Conservation (phyloP, 2,888 invertebrate species). For the Hesperia comma region DNA sequence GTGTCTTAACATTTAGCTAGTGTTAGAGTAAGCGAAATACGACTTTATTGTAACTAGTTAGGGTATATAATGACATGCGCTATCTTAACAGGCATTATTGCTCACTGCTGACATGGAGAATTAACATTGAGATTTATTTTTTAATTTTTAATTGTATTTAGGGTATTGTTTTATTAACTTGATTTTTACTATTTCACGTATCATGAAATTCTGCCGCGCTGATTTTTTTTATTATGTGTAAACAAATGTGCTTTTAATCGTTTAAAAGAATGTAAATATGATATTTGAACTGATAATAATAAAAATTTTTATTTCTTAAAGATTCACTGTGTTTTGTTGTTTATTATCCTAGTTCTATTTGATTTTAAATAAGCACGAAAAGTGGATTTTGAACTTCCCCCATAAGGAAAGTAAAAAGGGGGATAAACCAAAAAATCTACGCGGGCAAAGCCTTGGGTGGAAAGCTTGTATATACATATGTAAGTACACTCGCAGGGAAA, state of each 20-base stretch:
- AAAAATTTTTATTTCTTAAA: constrained; percentile 83
- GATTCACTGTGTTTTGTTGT: constrained; percentile 56
- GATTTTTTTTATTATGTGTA: constrained; percentile 71
- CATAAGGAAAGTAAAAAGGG: too few species aligned
- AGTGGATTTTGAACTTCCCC: too few species aligned
- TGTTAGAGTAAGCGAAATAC: constrained; percentile 36
- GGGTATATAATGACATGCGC: constrained; percentile 34
- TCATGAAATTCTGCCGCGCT: constrained; percentile 62
- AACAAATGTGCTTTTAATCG: constrained; percentile 82
- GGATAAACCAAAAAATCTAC: too few species aligned
- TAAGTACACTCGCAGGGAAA: too few species aligned
- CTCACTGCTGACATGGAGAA: constrained; percentile 30
- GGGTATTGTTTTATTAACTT: constrained; percentile 61
- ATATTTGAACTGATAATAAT: constrained; percentile 85
- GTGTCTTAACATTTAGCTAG: constrained; percentile 36
- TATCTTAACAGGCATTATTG: constrained; percentile 23
- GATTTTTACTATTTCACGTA: constrained; percentile 64
- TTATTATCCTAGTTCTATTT: neutral
- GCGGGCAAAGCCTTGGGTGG: too few species aligned
- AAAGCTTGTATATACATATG: too few species aligned
- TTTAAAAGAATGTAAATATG: constrained; percentile 83
- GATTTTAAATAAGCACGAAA: neutral
- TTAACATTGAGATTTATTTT: constrained; percentile 49
- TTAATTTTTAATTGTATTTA: constrained; percentile 51
- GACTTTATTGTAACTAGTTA: constrained; percentile 36